Evolutionary conservation across 23 tunicate species (phyloP), one percentile per base, ranked within the genome.

Genomic region (Clavelina lepadiformis): DNA sequence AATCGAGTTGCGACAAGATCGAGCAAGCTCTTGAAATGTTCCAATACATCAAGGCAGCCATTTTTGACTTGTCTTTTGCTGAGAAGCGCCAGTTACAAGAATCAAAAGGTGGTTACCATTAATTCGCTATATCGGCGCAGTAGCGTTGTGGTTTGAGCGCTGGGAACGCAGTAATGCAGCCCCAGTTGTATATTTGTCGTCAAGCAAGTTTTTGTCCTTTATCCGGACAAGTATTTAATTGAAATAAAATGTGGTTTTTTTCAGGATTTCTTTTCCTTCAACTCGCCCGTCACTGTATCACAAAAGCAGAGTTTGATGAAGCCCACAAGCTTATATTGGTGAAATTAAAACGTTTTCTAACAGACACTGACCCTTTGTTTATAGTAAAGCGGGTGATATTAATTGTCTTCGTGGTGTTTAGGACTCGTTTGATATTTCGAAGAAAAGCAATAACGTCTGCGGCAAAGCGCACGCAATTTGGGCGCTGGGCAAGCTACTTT

Each of bases 251-350:
- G n/a, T n/a, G 8, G 34, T 35, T 57, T 26, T 58, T 31, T 73
- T 36, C 23, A 75, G 80, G 60, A 2, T 30, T 23, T 11, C 29
- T 67, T 5, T 77, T 36, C 27, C 74, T 77, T 28, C 67, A 38
- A 57, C 37, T 77, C 25, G 82, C 74, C 0, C 28, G 56, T 30
- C 31, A 35, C 7, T 55, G 31, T 28, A 68, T 66, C 3, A 56
- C 19, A 8, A 55, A 67, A 3, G 50, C 24, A 23, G 41, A 66
- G 27, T 51, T 30, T 28, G 74, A 66, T 56, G 31, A 55, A 7
- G 82, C 82, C 28, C 76, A 71, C 47, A 25, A 26, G 7, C 52
- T 71, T 34, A 49, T 71, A 25, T 21, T 71, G 76, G 76, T 71
- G 51, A 44, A 4, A 11, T 11, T 5, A 64, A 11, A 19, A n/a